These are phyloP conservation scores for Nephrotoma appendiculata DNA, from an alignment of 2,888 invertebrate species.

Conservation along the genomic window DNA sequence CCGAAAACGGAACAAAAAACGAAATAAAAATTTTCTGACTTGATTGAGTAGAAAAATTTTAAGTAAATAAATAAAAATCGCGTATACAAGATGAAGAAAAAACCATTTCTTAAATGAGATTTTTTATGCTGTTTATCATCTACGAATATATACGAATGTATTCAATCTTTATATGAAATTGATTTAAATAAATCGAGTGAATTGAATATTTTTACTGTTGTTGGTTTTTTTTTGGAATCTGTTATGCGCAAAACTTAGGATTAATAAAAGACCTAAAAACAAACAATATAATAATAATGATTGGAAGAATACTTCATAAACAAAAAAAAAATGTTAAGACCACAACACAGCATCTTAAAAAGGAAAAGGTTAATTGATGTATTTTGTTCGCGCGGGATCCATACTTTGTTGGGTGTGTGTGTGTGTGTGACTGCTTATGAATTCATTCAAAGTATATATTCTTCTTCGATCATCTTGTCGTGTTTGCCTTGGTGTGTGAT, in stretches of 20 bases:
- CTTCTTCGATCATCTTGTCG: neutral
- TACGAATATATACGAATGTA: neutral
- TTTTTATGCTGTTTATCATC: neutral
- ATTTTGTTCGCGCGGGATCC: neutral
- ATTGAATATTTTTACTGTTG: neutral
- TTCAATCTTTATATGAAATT: neutral
- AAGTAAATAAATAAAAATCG: neutral
- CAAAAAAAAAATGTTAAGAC: neutral
- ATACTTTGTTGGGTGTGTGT: neutral
- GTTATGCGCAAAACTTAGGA: neutral
- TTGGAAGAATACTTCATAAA: neutral
- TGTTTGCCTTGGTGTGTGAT: neutral
- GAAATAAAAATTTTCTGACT: neutral
- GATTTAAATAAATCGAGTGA: slow-evolving; percentile 3
- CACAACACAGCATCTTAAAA: neutral
- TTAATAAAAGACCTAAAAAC: neutral
- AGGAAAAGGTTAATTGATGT: slow-evolving; percentile 3
- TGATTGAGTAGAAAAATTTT: neutral
- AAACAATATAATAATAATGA: neutral
- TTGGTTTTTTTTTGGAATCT: neutral
- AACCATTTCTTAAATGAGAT: neutral
- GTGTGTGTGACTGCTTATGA: neutral
- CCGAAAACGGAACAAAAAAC: neutral
- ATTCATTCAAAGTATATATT: neutral
- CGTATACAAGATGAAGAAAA: neutral